A percentile compares a stretch with the other conserved stretches of the same genome.
Evolutionary conservation across 2,113 vertebrate genomes (phyloP).

Genomic region (Cervus canadensis): DNA sequence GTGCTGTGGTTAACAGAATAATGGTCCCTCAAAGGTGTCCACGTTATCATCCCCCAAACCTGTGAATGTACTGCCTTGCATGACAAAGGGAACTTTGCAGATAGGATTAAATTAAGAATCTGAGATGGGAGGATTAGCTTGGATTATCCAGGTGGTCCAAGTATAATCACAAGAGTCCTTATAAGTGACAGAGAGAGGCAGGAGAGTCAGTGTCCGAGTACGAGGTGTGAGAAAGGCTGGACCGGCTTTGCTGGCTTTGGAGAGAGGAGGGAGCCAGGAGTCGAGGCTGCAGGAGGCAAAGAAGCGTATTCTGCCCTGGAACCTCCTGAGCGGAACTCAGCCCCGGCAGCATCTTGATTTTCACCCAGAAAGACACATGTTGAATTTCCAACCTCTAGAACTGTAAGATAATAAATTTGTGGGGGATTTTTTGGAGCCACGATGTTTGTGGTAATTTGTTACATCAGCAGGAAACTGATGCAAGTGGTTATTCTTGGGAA

Average conservation of each 20-base stretch:
- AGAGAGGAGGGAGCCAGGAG: background rate
- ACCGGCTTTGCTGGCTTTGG: background rate
- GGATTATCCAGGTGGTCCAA: background rate
- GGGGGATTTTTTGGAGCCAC: background rate
- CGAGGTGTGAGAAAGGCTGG: background rate
- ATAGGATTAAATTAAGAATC: background rate
- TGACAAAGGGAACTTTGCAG: background rate
- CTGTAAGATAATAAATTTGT: background rate
- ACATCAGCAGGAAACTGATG: background rate
- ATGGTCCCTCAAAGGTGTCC: background rate
- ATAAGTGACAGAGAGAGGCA: background rate
- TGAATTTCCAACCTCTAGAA: background rate
- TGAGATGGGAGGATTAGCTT: background rate
- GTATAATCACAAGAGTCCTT: background rate
- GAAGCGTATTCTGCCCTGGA: background rate
- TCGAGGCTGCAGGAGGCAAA: background rate
- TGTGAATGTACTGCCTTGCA: background rate
- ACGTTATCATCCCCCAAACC: background rate
- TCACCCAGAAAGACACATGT: background rate
- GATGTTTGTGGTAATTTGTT: background rate
- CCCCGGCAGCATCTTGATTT: background rate
- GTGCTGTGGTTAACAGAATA: too few species aligned
- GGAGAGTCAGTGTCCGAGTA: background rate
- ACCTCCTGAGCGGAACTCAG: background rate
- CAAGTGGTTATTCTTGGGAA: background rate